Percentiles rank a stretch among this genome's conserved stretches.
These are phyloP conservation scores for Lasioglossum marginatum DNA, from an alignment of 2,888 invertebrate genomes.

Conservation along the genomic window DNA sequence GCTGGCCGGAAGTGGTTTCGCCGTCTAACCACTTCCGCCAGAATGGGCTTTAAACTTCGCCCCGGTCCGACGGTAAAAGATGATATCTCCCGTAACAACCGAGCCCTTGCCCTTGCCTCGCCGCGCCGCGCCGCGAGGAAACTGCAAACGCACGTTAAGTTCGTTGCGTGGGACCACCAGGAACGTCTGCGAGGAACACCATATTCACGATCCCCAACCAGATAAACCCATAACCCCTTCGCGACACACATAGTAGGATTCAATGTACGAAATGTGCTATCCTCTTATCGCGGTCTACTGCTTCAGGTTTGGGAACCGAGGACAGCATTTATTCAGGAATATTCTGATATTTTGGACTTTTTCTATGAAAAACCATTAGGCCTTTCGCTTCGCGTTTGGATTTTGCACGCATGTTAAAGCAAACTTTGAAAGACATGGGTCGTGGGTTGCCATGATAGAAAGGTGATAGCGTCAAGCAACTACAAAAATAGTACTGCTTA, in stretches of 20 bases:
- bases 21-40: slow-evolving; percentile 68
- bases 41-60: slow-evolving; percentile 56
- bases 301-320: neutral
- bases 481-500: neutral
- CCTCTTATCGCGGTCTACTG: neutral
- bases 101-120: slow-evolving; percentile 13
- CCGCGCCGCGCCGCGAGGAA: slow-evolving; percentile 15
- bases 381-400: too few species aligned
- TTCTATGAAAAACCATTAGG: too few species aligned
- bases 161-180: neutral
- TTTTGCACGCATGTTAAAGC: too few species aligned
- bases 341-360: too few species aligned
- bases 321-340: neutral
- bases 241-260: neutral
- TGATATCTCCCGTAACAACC: slow-evolving; percentile 47
- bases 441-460: too few species aligned
- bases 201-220: slow-evolving; percentile 13
- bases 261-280: neutral
- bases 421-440: too few species aligned
- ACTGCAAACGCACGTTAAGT: neutral
- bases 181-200: neutral
- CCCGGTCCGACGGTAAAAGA: slow-evolving; percentile 56
- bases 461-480: neutral
- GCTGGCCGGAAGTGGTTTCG: slow-evolving; percentile 74
- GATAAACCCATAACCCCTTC: neutral